Percentiles rank a stretch among this genome's conserved stretches.
phyloP scores from a whole-genome alignment of 2,113 vertebrate species.

The Pycnonotus jocosus region DNA sequence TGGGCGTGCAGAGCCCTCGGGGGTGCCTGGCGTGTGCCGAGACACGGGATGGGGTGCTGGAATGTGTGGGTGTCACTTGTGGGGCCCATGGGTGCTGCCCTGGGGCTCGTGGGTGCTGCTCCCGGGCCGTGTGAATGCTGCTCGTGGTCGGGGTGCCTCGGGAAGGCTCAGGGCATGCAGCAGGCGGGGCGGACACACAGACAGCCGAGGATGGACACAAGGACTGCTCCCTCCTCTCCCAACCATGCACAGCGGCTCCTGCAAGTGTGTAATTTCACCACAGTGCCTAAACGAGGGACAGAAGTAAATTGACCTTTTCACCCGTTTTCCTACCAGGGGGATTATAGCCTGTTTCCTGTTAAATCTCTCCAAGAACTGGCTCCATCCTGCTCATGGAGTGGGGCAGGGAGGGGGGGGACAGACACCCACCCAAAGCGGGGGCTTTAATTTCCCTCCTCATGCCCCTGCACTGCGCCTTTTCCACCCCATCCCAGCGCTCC shows the following conservation, averaged over 20 bases:
- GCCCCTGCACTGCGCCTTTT: not conserved
- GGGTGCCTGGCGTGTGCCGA: rapidly evolving
- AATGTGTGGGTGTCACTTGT: rapidly evolving
- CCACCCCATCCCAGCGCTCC: not conserved
- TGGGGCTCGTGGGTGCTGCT: not conserved
- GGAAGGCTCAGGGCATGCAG: not conserved
- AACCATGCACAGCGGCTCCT: not conserved
- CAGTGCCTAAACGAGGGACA: constrained; percentile 73
- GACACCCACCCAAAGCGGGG: not conserved
- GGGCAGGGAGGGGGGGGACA: not conserved
- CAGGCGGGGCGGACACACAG: not conserved
- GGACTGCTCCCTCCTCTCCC: not conserved
- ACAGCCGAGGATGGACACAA: rapidly evolving
- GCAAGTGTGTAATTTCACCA: constrained; percentile 71
- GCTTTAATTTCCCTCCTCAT: not conserved
- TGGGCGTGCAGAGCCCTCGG: rapidly evolving
- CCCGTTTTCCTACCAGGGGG: constrained; percentile 74
- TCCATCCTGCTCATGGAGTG: constrained; percentile 42
- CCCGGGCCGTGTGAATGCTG: not conserved
- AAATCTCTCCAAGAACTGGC: constrained; percentile 71
- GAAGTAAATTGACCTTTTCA: constrained; percentile 79
- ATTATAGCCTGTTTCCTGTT: constrained; percentile 80
- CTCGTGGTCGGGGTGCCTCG: rapidly evolving
- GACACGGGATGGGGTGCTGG: rapidly evolving
- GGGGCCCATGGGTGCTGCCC: not conserved